A percentile compares a stretch with the other conserved stretches of the same genome.
Evolutionary conservation across 2,113 vertebrate species (phyloP).

Genomic region (Ibidorhyncha struthersii): DNA sequence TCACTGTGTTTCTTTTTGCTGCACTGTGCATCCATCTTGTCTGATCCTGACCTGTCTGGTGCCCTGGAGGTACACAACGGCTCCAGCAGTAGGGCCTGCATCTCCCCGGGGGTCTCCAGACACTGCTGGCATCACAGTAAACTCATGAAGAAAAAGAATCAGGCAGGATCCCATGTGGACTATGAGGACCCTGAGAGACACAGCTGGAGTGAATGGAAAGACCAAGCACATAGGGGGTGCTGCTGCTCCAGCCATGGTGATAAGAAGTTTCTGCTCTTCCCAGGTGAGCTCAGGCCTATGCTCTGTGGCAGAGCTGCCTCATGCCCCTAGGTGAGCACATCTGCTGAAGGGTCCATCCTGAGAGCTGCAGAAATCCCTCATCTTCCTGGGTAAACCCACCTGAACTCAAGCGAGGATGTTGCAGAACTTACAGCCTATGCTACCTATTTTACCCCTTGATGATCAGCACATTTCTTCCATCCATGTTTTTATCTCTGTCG

Average conservation of each 20-base stretch:
- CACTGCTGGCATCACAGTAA: not conserved
- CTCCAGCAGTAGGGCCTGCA: not conserved
- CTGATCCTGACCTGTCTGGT: conserved; percentile 25
- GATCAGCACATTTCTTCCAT: not conserved
- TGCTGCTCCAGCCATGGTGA: fast-evolving
- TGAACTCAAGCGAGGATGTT: not conserved
- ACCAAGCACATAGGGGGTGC: fast-evolving
- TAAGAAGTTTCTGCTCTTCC: not conserved
- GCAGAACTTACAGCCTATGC: not conserved
- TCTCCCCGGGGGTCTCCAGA: not conserved
- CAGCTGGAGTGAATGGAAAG: not conserved
- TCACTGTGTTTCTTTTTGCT: not conserved
- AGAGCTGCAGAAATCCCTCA: not conserved
- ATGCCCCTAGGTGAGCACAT: not conserved
- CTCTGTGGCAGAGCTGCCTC: not conserved
- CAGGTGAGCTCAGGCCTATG: not conserved
- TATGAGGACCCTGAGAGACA: not conserved
- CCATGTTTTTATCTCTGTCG: not conserved
- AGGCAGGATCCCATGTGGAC: not conserved
- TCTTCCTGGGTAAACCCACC: not conserved
- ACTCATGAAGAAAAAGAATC: not conserved
- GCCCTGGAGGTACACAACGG: not conserved
- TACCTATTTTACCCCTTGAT: not conserved
- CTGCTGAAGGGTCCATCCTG: not conserved
- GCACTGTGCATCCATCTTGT: conserved; percentile 32